phyloP scores from a whole-genome alignment of 2,797 vertebrate genomes.

The Lepilemur septentrionalis region DNA sequence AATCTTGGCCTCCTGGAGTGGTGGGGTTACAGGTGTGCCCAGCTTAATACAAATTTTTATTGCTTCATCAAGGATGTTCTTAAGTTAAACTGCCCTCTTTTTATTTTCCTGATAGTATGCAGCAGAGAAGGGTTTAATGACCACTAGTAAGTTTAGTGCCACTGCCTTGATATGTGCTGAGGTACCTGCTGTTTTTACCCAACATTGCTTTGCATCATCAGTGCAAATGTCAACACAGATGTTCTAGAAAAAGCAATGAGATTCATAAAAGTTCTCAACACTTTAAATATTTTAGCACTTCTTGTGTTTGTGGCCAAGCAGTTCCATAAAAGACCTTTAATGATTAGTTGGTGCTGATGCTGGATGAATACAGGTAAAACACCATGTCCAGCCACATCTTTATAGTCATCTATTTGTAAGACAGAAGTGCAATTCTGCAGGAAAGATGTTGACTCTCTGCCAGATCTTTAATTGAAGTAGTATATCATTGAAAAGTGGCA shows the following conservation, averaged over 20 bases:
- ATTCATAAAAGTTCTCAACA: background rate
- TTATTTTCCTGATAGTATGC: background rate
- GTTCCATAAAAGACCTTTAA: background rate
- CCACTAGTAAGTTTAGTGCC: background rate
- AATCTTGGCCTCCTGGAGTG: background rate
- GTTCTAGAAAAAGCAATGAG: background rate
- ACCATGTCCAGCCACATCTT: background rate
- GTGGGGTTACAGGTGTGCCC: background rate
- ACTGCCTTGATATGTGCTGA: background rate
- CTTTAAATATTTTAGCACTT: background rate
- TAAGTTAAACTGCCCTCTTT: background rate
- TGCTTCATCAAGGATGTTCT: background rate
- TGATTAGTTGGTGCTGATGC: background rate
- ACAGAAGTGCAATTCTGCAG: background rate
- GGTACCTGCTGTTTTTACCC: background rate
- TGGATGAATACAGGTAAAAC: background rate
- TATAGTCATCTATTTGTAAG: background rate
- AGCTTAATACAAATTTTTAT: background rate
- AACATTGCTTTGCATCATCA: fast-evolving
- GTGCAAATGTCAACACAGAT: background rate
- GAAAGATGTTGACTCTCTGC: background rate
- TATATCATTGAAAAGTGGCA: background rate
- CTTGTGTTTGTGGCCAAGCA: background rate
- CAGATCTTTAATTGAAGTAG: no score
- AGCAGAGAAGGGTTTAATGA: background rate